phyloP scores from a whole-genome alignment of 2,888 invertebrate species.

The Drosophila antonietae region DNA sequence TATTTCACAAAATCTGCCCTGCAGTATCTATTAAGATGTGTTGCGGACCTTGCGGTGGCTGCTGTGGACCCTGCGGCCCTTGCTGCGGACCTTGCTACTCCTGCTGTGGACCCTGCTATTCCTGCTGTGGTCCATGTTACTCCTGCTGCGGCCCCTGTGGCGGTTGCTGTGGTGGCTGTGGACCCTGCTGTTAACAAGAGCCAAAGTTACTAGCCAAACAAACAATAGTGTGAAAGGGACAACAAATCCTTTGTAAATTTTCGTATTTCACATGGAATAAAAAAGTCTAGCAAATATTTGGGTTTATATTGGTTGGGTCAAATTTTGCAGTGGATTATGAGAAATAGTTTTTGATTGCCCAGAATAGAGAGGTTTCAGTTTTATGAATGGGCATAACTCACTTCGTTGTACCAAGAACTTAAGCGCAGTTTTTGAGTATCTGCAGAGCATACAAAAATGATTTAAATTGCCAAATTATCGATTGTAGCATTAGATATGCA shows the following conservation, averaged over 20 bases:
- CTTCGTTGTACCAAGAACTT: too few relatives aligned
- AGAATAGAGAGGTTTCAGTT: neutral
- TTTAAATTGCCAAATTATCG: too few relatives aligned
- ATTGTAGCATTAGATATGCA: too few relatives aligned
- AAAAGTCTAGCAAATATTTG: neutral
- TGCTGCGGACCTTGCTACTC: conserved; percentile 7
- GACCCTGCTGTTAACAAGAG: conserved; percentile 1
- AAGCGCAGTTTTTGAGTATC: too few relatives aligned
- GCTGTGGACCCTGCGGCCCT: neutral
- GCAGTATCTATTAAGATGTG: conserved; percentile 6
- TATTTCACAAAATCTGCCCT: neutral
- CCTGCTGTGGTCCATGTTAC: conserved; percentile 12
- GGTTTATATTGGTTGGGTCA: neutral
- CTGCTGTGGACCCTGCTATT: conserved; percentile 4
- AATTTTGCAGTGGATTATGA: neutral
- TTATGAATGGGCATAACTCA: too few relatives aligned
- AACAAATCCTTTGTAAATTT: conserved; percentile 1
- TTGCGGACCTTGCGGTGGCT: conserved; percentile 10
- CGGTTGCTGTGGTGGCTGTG: conserved; percentile 1
- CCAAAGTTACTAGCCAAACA: neutral
- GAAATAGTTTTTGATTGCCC: neutral
- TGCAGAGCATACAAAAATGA: too few relatives aligned
- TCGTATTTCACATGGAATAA: neutral
- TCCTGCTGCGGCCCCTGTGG: conserved; percentile 5
- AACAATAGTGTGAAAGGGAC: neutral